A percentile compares a stretch with the other conserved stretches of the same genome.
These are phyloP conservation scores for Tamandua tetradactyla DNA, from an alignment of 2,797 vertebrate species.

Conservation along the genomic window DNA sequence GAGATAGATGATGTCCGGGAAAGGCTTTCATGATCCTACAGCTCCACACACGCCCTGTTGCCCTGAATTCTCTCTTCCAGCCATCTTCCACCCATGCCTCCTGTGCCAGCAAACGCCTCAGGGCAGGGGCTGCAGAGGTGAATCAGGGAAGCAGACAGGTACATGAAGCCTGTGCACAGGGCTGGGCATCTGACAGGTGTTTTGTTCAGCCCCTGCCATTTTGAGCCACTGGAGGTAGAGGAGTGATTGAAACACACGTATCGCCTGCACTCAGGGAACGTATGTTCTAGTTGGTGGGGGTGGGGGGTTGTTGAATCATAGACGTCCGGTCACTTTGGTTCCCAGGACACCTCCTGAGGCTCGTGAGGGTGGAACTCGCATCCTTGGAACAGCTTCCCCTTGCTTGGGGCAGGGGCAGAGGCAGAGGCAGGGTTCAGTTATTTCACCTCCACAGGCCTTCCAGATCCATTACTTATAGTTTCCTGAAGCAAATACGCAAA, in stretches of 20 bases:
- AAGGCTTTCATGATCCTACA: too few species aligned
- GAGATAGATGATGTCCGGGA: accelerated
- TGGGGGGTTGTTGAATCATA: too few species aligned
- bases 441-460: background rate
- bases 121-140: background rate
- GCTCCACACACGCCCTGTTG: background rate
- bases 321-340: background rate
- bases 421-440: background rate
- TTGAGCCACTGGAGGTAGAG: background rate
- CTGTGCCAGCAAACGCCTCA: too few species aligned
- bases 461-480: accelerated
- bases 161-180: background rate
- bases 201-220: background rate
- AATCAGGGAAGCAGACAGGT: background rate
- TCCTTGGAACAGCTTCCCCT: too few species aligned
- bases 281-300: background rate
- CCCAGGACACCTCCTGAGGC: background rate
- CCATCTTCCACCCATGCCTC: background rate
- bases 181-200: background rate
- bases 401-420: too few species aligned
- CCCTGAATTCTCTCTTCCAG: background rate
- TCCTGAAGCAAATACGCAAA: background rate
- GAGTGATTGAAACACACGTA: background rate
- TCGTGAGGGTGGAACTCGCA: background rate
- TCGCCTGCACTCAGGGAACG: background rate